Conservation (phyloP, 2,888 invertebrate species). For the Ernsta delagoae region DNA sequence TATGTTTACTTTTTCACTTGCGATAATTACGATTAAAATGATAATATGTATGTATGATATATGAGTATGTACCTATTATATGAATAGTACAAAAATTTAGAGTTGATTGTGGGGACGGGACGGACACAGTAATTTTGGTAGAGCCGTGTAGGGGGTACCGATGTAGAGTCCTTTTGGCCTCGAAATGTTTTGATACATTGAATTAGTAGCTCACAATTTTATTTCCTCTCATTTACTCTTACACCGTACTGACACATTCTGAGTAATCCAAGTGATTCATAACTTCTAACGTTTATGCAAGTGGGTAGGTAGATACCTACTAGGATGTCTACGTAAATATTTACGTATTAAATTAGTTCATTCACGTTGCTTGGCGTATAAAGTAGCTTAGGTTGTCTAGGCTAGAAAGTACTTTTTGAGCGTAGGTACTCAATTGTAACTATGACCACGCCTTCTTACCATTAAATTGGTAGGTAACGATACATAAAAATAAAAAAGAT, state of each 20-base stretch:
- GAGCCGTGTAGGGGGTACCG: too few species aligned
- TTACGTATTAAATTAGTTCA: constrained; percentile 23
- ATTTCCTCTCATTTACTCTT: constrained; percentile 14
- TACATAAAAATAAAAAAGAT: too few species aligned
- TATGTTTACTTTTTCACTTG: constrained; percentile 18
- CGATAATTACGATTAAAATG: constrained; percentile 31
- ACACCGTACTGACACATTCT: constrained; percentile 14
- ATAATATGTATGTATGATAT: not conserved
- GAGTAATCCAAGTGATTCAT: constrained; percentile 41
- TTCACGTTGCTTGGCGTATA: not conserved
- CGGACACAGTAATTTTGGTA: not conserved
- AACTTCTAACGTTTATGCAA: constrained; percentile 11
- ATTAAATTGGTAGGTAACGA: too few species aligned
- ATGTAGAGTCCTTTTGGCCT: constrained; percentile 8
- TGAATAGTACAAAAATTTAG: not conserved
- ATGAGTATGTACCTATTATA: not conserved
- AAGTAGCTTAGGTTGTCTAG: not conserved
- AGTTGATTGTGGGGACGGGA: not conserved
- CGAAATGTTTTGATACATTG: not conserved
- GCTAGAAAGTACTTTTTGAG: constrained; percentile 11
- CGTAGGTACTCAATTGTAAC: too few species aligned
- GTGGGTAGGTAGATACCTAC: not conserved
- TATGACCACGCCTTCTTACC: too few species aligned
- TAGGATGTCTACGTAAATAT: constrained; percentile 18
- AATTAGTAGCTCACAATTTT: constrained; percentile 2